Evolutionary conservation across 2,888 invertebrate species (phyloP).

Genomic region (Aethes cnicana): DNA sequence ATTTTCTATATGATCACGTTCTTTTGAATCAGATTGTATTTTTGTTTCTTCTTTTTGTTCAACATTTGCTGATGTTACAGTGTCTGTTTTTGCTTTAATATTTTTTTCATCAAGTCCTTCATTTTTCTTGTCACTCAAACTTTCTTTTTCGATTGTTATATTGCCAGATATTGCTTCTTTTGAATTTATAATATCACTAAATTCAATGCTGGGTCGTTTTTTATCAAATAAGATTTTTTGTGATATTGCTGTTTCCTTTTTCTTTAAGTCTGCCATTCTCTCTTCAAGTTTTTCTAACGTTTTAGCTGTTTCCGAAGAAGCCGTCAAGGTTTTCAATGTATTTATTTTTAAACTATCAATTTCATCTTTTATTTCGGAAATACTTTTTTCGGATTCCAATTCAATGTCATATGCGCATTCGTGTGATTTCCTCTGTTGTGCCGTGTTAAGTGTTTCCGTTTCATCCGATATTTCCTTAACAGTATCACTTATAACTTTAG

Average conservation of each 20-base stretch:
- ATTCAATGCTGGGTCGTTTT: slow-evolving; percentile 4
- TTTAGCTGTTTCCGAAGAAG: slow-evolving; percentile 64
- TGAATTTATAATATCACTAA: background rate
- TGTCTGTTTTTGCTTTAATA: background rate
- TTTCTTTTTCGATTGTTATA: slow-evolving; percentile 2
- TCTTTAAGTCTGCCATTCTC: slow-evolving; percentile 66
- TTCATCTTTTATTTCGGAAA: background rate
- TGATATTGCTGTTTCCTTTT: slow-evolving; percentile 49
- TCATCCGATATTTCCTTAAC: background rate
- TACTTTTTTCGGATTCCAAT: slow-evolving; percentile 1
- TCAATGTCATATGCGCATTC: background rate
- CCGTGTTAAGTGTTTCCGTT: background rate
- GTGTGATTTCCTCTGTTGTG: background rate
- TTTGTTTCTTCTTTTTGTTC: background rate
- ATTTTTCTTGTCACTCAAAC: background rate
- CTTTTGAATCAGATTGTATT: background rate
- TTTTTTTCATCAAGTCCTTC: background rate
- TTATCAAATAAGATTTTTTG: slow-evolving; percentile 28
- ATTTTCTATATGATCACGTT: too few relatives aligned
- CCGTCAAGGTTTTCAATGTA: slow-evolving; percentile 49
- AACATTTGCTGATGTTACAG: too few relatives aligned
- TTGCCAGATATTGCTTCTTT: background rate
- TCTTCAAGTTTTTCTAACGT: slow-evolving; percentile 75
- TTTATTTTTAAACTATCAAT: slow-evolving; percentile 10
- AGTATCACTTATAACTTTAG: background rate